A percentile compares a stretch with the other conserved stretches of the same genome.
These are phyloP conservation scores for Venustaconcha ellipsiformis DNA, from an alignment of 1,140 invertebrate species.

Conservation along the genomic window DNA sequence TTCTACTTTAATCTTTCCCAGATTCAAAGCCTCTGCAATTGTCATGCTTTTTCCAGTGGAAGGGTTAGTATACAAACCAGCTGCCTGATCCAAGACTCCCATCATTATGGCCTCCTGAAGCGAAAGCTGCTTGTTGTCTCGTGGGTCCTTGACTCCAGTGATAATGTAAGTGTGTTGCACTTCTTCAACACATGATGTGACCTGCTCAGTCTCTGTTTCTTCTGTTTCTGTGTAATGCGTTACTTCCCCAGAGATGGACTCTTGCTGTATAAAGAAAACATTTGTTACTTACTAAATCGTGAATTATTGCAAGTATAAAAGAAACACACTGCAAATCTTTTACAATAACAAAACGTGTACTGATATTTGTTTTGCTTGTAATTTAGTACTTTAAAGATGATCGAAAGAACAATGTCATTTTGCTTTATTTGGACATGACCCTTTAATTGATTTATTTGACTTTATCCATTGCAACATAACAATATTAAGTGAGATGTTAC, in stretches of 20 bases:
- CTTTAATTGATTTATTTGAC: no score
- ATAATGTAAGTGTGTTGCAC: slow-evolving; percentile 63
- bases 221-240: slow-evolving; percentile 17
- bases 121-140: slow-evolving; percentile 44
- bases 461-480: no score
- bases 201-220: slow-evolving; percentile 46
- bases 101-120: slow-evolving; percentile 59
- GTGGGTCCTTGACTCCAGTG: slow-evolving; percentile 57
- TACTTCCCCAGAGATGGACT: neutral
- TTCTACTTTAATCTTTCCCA: slow-evolving; percentile 69
- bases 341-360: no score
- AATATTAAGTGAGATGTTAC: no score
- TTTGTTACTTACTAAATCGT: no score
- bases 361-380: no score
- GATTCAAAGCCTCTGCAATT: slow-evolving; percentile 72
- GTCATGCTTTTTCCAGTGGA: slow-evolving; percentile 58
- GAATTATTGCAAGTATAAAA: no score
- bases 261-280: no score
- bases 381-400: no score
- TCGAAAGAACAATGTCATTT: no score
- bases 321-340: no score
- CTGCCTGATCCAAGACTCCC: slow-evolving; percentile 60
- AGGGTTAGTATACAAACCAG: slow-evolving; percentile 43
- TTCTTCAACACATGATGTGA: slow-evolving; percentile 45
- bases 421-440: no score